Percentiles rank a stretch among this genome's conserved stretches.
Evolutionary conservation across 2,888 invertebrate genomes (phyloP).

Genomic region (Cepaea hortensis): DNA sequence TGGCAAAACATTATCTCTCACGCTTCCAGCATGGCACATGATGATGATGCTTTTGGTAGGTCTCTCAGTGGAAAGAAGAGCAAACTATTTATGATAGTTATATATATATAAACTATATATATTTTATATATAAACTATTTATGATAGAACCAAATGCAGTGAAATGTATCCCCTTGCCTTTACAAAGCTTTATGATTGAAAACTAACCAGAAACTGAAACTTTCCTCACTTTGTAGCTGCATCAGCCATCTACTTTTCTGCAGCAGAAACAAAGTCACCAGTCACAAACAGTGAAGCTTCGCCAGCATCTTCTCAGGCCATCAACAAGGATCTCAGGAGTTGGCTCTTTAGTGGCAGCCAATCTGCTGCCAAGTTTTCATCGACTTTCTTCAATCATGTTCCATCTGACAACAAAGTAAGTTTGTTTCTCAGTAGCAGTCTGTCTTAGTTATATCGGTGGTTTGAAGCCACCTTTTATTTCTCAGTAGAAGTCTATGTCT

Average conservation of each 20-base stretch:
- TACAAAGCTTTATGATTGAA: too few relatives aligned
- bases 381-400: slow-evolving; percentile 47
- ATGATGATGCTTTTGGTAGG: too few relatives aligned
- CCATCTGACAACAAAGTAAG: slow-evolving; percentile 48
- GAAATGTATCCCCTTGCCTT: too few relatives aligned
- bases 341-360: slow-evolving; percentile 38
- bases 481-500: background rate
- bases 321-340: slow-evolving; percentile 30
- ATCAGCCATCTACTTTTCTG: background rate
- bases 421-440: background rate
- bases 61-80: too few relatives aligned
- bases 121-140: too few relatives aligned
- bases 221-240: background rate
- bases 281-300: background rate
- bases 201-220: background rate
- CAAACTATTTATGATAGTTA: too few relatives aligned
- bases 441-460: background rate
- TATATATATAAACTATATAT: too few relatives aligned
- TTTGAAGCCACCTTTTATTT: background rate
- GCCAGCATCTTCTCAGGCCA: slow-evolving; percentile 6
- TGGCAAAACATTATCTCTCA: too few relatives aligned
- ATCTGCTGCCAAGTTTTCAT: slow-evolving; percentile 9
- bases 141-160: too few relatives aligned
- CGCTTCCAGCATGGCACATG: too few relatives aligned
- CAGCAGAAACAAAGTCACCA: background rate